These are phyloP conservation scores for Euwallacea similis DNA, from an alignment of 1,140 invertebrate genomes.

Conservation along the genomic window DNA sequence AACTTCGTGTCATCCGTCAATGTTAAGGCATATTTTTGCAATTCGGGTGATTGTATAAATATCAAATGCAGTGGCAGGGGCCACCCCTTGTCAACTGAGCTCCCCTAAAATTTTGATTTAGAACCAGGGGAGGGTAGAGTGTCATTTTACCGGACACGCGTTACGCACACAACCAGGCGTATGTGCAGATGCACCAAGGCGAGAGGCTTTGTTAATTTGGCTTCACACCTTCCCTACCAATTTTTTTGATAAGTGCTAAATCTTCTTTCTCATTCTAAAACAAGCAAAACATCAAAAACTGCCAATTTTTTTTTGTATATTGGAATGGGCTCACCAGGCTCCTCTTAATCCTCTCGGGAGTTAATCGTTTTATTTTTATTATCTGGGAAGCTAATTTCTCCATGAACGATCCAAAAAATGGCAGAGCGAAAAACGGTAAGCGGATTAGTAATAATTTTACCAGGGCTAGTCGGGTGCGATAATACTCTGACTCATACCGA, in stretches of 20 bases:
- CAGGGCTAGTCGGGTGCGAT: slow-evolving; percentile 46
- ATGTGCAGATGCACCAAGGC: slow-evolving; percentile 20
- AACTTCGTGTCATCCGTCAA: no score
- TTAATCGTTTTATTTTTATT: slow-evolving; percentile 28
- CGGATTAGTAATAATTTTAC: slow-evolving; percentile 48
- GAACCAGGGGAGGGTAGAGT: slow-evolving; percentile 14
- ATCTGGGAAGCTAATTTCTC: slow-evolving; percentile 35
- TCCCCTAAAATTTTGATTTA: slow-evolving; percentile 12
- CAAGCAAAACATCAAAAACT: no score
- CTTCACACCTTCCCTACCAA: slow-evolving; percentile 12
- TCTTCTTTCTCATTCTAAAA: not conserved
- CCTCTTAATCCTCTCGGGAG: not conserved
- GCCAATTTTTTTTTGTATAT: no score
- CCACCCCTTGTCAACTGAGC: slow-evolving; percentile 2
- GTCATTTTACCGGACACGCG: slow-evolving; percentile 21
- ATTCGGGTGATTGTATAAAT: slow-evolving; percentile 2
- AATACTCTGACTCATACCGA: slow-evolving; percentile 46
- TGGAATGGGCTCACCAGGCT: not conserved
- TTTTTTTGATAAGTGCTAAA: slow-evolving; percentile 1
- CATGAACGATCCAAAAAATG: slow-evolving; percentile 32
- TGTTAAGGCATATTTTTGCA: no score
- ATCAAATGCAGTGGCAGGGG: slow-evolving; percentile 4
- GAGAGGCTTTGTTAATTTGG: slow-evolving; percentile 18
- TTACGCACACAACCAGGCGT: slow-evolving; percentile 18
- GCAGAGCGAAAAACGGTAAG: slow-evolving; percentile 41